Conservation (phyloP, 2,797 vertebrate genomes). For the Macrochelys suwanniensis region DNA sequence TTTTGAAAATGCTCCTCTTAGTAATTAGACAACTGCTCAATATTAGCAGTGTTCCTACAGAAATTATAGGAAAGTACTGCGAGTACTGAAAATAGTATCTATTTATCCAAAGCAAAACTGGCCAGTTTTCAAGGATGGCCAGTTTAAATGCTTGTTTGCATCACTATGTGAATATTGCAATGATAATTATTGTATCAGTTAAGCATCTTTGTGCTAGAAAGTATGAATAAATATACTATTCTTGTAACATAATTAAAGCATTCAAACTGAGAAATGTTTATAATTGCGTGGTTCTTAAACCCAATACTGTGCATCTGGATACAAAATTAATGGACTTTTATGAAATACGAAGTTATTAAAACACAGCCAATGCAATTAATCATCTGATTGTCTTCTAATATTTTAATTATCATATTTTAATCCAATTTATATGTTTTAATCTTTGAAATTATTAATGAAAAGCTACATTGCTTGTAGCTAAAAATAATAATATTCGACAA, state of each 20-base stretch:
- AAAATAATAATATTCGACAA: slow-evolving; percentile 68
- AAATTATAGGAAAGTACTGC: background rate
- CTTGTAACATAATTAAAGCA: slow-evolving; percentile 49
- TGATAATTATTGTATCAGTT: background rate
- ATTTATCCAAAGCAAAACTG: background rate
- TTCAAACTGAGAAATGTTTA: background rate
- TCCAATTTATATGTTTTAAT: slow-evolving; percentile 79
- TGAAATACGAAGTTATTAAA: slow-evolving; percentile 71
- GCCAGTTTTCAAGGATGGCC: background rate
- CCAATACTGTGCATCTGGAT: background rate
- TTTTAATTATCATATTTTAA: slow-evolving; percentile 81
- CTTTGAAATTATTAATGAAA: slow-evolving; percentile 80
- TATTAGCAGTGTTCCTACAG: background rate
- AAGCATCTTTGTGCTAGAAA: background rate
- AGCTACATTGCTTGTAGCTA: slow-evolving; percentile 73
- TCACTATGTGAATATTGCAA: background rate
- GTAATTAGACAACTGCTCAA: background rate
- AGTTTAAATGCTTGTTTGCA: background rate
- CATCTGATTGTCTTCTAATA: slow-evolving; percentile 78
- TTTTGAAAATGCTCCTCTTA: background rate
- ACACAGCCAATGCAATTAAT: slow-evolving; percentile 67
- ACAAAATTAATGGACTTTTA: background rate
- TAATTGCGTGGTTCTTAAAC: background rate
- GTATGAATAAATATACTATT: background rate
- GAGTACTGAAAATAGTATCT: background rate